Evolutionary conservation across 2,888 invertebrate species (phyloP).

Genomic region (Abrostola triplasia): DNA sequence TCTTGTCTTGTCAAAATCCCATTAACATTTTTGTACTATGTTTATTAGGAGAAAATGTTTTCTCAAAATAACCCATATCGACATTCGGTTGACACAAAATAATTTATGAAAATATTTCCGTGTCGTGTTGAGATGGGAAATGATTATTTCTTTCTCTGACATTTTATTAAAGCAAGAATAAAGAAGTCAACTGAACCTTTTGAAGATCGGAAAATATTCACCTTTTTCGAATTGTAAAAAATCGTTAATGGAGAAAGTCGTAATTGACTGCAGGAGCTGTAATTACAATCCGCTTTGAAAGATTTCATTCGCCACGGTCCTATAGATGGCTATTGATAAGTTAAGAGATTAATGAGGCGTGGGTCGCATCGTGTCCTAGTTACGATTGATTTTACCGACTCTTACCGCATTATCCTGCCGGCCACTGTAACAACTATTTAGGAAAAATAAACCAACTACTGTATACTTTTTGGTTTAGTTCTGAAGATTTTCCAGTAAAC

Average conservation of each 20-base stretch:
- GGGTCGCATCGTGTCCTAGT: slow-evolving; percentile 59
- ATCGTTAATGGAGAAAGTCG: slow-evolving; percentile 44
- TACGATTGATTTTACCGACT: slow-evolving; percentile 41
- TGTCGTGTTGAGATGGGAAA: slow-evolving; percentile 16
- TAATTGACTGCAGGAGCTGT: slow-evolving; percentile 49
- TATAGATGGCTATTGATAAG: slow-evolving; percentile 56
- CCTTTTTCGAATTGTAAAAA: slow-evolving; percentile 31
- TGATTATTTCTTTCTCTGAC: slow-evolving; percentile 32
- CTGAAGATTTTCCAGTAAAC: slow-evolving; percentile 37
- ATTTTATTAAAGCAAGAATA: slow-evolving; percentile 21
- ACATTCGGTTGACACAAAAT: background rate
- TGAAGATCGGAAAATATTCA: slow-evolving; percentile 39
- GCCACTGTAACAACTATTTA: slow-evolving; percentile 34
- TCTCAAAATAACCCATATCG: background rate
- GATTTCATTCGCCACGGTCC: slow-evolving; percentile 33
- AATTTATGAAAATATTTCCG: slow-evolving; percentile 11
- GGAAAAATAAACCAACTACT: slow-evolving; percentile 26
- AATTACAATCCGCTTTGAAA: slow-evolving; percentile 40
- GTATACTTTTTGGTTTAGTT: slow-evolving; percentile 35
- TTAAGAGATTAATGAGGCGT: slow-evolving; percentile 54
- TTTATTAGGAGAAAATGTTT: too few species aligned
- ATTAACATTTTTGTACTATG: too few species aligned
- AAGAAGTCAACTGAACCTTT: slow-evolving; percentile 36
- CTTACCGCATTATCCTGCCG: slow-evolving; percentile 54
- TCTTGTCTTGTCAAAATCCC: too few species aligned